phyloP scores from a whole-genome alignment of 1,140 invertebrate genomes.

The Pseudomyrmex sp. region DNA sequence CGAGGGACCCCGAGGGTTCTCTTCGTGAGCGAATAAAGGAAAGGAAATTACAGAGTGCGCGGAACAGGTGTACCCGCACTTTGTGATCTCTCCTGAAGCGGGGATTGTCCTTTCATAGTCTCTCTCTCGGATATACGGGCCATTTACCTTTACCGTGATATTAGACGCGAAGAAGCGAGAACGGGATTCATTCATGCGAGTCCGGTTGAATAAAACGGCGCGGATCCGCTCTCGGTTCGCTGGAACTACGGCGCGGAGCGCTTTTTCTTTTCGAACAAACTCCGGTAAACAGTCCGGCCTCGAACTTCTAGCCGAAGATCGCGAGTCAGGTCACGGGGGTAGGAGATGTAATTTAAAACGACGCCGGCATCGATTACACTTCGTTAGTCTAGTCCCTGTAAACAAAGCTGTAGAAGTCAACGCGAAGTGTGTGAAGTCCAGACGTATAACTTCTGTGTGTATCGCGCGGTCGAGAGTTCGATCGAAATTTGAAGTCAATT shows the following conservation, averaged over 20 bases:
- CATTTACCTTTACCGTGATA: slow-evolving; percentile 80
- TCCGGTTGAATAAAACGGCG: slow-evolving; percentile 54
- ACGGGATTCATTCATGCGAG: slow-evolving; percentile 72
- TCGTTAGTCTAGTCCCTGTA: background rate
- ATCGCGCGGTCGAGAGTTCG: too few species aligned
- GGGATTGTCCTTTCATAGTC: slow-evolving; percentile 42
- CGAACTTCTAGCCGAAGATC: slow-evolving; percentile 27
- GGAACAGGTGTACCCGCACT: slow-evolving; percentile 70
- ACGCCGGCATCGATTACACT: slow-evolving; percentile 42
- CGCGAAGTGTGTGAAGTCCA: background rate
- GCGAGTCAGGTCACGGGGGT: slow-evolving; percentile 64
- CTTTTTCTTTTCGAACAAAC: slow-evolving; percentile 20
- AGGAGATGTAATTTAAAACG: slow-evolving; percentile 72
- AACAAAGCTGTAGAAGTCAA: slow-evolving; percentile 56
- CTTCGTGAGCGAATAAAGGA: slow-evolving; percentile 39
- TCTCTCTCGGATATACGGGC: slow-evolving; percentile 79
- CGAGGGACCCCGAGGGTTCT: slow-evolving; percentile 3
- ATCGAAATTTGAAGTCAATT: too few species aligned
- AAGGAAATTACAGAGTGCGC: slow-evolving; percentile 66
- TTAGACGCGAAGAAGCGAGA: slow-evolving; percentile 63
- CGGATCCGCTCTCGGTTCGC: background rate
- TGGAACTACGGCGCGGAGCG: background rate
- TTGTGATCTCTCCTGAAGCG: slow-evolving; percentile 15
- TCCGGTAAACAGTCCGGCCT: background rate
- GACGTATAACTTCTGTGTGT: too few species aligned